Evolutionary conservation across 2,113 vertebrate species (phyloP).

Genomic region (Sciurus niger): DNA sequence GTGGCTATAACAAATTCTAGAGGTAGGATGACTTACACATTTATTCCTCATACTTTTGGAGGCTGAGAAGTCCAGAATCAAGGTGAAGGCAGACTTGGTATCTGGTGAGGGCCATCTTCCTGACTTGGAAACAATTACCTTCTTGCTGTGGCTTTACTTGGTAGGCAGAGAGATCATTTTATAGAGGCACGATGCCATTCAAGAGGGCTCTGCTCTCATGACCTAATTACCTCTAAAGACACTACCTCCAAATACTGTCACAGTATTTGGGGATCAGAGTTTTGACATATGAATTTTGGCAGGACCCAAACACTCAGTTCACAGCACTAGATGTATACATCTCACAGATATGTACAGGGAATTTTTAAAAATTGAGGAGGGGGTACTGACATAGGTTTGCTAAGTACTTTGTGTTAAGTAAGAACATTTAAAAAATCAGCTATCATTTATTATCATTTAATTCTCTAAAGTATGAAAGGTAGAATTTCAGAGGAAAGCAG

Average conservation of each 20-base stretch:
- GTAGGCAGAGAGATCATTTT: neutral
- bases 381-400: neutral
- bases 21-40: neutral
- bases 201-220: neutral
- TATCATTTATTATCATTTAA: constrained; percentile 3
- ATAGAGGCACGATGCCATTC: neutral
- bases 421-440: neutral
- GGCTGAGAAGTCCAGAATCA: neutral
- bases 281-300: neutral
- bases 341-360: neutral
- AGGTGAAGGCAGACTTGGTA: neutral
- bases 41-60: neutral
- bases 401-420: neutral
- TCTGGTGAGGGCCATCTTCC: neutral
- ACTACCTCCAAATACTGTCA: too few relatives aligned
- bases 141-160: neutral
- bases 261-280: neutral
- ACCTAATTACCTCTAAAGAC: neutral
- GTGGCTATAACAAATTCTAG: neutral
- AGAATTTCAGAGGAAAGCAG: constrained; percentile 17
- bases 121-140: neutral
- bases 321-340: neutral
- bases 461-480: neutral
- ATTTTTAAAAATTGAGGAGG: neutral
- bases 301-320: neutral